These are phyloP conservation scores for Copidosoma floridanum DNA, from an alignment of 1,140 invertebrate species.

Conservation along the genomic window DNA sequence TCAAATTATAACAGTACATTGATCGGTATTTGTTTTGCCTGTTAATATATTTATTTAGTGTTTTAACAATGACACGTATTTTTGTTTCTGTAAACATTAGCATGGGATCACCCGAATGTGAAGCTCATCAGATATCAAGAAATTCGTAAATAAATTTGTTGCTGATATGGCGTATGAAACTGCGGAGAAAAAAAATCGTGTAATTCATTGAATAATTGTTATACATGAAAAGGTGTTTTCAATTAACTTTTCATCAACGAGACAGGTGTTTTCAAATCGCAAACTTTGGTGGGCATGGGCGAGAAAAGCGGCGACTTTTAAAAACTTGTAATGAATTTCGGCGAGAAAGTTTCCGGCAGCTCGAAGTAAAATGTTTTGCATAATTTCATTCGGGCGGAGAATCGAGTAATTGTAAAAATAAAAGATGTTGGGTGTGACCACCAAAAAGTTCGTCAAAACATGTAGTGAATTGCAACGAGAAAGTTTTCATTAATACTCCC, in stretches of 20 bases:
- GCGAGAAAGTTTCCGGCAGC: slow-evolving; percentile 32
- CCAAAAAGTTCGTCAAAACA: slow-evolving; percentile 21
- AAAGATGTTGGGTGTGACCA: not conserved
- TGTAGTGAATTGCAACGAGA: slow-evolving; percentile 23
- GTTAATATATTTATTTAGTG: no score
- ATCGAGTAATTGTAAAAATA: not conserved
- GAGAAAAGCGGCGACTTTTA: not conserved
- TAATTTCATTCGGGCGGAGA: slow-evolving; percentile 7
- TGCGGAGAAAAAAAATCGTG: no score
- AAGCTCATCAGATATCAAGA: no score
- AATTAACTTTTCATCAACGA: not conserved
- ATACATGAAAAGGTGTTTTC: no score
- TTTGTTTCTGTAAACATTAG: no score
- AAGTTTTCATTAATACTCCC: slow-evolving; percentile 14
- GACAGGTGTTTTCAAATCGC: not conserved
- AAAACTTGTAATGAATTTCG: slow-evolving; percentile 30
- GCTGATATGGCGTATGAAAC: no score
- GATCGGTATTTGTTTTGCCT: no score
- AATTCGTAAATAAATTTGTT: no score
- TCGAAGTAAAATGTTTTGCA: slow-evolving; percentile 15
- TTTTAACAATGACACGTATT: no score
- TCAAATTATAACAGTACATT: no score
- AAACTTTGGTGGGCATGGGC: not conserved
- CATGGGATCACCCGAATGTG: no score
- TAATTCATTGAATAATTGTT: no score